These are phyloP conservation scores for Alcedo atthis DNA, from an alignment of 2,797 vertebrate species.

Conservation along the genomic window DNA sequence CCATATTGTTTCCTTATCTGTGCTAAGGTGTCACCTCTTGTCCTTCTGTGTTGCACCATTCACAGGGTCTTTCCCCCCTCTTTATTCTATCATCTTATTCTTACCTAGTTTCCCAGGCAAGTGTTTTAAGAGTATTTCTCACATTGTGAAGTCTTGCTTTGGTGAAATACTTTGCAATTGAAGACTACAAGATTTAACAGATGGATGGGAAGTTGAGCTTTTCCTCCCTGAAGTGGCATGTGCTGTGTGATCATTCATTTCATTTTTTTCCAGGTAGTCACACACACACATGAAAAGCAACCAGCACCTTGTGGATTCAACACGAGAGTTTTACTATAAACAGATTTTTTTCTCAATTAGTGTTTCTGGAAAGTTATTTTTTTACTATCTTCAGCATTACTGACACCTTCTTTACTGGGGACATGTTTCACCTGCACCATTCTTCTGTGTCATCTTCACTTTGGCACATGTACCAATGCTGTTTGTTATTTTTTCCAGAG, in stretches of 20 bases:
- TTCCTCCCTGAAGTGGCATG: neutral
- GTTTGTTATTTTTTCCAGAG: neutral
- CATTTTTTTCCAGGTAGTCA: neutral
- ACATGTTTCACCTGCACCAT: neutral
- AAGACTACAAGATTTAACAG: neutral
- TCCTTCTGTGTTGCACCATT: neutral
- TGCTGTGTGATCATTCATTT: neutral
- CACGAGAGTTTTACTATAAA: neutral
- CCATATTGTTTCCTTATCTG: neutral
- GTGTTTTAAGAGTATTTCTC: neutral
- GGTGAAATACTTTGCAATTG: neutral
- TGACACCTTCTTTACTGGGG: neutral
- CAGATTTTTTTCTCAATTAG: neutral
- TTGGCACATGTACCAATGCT: neutral
- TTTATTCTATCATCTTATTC: neutral
- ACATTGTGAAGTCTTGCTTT: neutral
- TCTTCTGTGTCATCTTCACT: neutral
- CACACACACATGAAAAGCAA: neutral
- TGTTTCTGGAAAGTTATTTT: neutral
- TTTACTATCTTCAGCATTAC: neutral
- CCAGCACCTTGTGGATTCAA: neutral
- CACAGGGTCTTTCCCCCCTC: rapidly evolving
- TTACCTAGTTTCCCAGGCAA: neutral
- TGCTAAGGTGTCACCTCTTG: neutral
- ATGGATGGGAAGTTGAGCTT: neutral